A percentile compares a stretch with the other conserved stretches of the same genome.
phyloP scores from a whole-genome alignment of 2,797 vertebrate genomes.

The Lophotriccus pileatus region DNA sequence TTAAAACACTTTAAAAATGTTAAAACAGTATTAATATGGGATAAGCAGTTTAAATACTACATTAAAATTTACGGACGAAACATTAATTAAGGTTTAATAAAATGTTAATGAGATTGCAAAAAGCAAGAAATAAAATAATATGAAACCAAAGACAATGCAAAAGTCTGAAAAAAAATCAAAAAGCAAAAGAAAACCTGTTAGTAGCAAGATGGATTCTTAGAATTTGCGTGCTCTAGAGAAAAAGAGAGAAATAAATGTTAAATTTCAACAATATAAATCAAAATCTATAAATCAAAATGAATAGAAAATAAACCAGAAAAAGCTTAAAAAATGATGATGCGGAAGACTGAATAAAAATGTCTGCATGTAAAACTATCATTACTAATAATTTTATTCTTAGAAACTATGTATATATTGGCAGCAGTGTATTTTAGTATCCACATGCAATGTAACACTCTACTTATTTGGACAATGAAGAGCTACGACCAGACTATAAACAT shows the following conservation, averaged over 20 bases:
- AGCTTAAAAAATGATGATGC: slow-evolving; percentile 26
- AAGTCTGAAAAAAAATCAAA: slow-evolving; percentile 77
- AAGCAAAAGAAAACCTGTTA: slow-evolving; percentile 86
- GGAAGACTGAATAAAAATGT: slow-evolving; percentile 5
- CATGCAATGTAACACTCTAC: not conserved
- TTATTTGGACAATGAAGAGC: not conserved
- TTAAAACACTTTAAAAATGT: not conserved
- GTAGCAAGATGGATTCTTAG: slow-evolving; percentile 82
- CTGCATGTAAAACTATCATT: not conserved
- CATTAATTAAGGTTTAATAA: not conserved
- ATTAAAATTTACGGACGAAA: slow-evolving; percentile 59
- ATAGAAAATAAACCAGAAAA: slow-evolving; percentile 30
- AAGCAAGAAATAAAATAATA: slow-evolving; percentile 49
- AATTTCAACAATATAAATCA: slow-evolving; percentile 51
- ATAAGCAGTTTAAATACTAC: slow-evolving; percentile 21
- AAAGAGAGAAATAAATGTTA: slow-evolving; percentile 60
- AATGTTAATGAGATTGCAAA: slow-evolving; percentile 38
- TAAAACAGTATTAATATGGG: not conserved
- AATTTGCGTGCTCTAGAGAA: slow-evolving; percentile 59
- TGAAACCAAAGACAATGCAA: slow-evolving; percentile 54
- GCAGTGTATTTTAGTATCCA: not conserved
- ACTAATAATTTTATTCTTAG: not conserved
- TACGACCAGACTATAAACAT: not conserved
- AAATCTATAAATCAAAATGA: slow-evolving; percentile 28
- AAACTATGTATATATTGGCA: not conserved